Evolutionary conservation across 2,113 vertebrate genomes (phyloP), one percentile per base, ranked within the genome.

Genomic region (Coturnix japonica): DNA sequence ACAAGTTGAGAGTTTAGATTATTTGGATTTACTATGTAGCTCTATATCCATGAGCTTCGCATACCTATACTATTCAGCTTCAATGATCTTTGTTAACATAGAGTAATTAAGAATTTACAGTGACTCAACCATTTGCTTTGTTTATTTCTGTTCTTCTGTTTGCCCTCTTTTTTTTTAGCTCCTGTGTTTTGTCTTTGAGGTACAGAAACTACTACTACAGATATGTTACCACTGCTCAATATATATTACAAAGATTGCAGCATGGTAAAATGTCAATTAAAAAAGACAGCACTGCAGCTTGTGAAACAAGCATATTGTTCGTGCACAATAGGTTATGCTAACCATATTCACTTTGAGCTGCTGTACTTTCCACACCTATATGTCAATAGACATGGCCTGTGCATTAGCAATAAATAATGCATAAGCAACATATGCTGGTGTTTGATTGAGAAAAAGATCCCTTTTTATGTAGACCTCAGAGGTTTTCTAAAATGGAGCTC

Each of bases 61-160:
- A 18, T 6, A 47, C 8, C 12, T 13, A 13, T 77, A 66, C 43
- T 81, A 30, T 86, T 87, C 80, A 77, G 73, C 79, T 63, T 81
- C 41, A 43, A 25, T 70, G 51, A 78, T 79, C 86, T 89, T 90
- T 82, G 74, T 95, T 74, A 93, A 87, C 10, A 74, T 26, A 51
- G 41, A 57, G 87, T 89, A 74, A 90, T 71, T 71, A 87, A 71
- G 76, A 80, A 80, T 80, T 87, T 85, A 18, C 17, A 72, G 73
- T 80, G 80, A 87, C 39, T 93, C 76, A 88, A 60, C 61, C 87
- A 60, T 82, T 60, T 85, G 82, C 20, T 92, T 92, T 91, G 60
- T 88, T 87, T 85, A 49, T 87, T 83, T 94, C 65, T 63, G 18
- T 93, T 89, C 25, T n/a, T 87, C 67, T 92, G 69, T 91, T 92